Evolutionary conservation across 2,888 invertebrate genomes (phyloP), one percentile per base, ranked within the genome.

Genomic region (Synanthedon formicaeformis): DNA sequence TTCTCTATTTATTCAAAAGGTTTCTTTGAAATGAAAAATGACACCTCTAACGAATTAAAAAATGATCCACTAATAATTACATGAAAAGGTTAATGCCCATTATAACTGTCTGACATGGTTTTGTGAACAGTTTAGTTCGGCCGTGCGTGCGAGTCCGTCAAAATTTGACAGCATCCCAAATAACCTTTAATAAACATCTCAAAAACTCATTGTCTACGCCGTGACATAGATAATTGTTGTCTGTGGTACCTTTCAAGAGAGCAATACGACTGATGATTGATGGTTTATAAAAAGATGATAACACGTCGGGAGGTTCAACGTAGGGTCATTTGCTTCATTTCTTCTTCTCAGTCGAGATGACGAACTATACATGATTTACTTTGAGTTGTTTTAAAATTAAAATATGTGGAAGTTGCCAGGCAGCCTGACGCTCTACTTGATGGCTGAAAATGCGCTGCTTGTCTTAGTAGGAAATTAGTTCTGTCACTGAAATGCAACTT

Each of bases 211-310:
- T 23, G 49, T 49, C 49, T 16, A 16, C 18, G 16, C 16, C 49
- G 49, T 49, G 49, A 49, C 49, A 49, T 23, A 49, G 16, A 16
- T 49, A 49, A 49, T 49, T 49, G 49, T 23, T 49, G 23, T 49
- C 49, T 49, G 18, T 49, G 49, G 49, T 49, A 16, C 16, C 49
- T 49, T 49, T 49, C 49, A 18, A 18, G 49, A 49, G 23, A 49
- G 49, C 23, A 49, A 49, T 49, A 18, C 23, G 49, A 12, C 18
- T 49, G n/a, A 13, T 53, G 50, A 53, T 53, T 45, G 53, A 53
- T 50, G 52, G 52, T 50, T 53, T 50, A 49, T 52, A 11, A 52
- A 50, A 41, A 18, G 50, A 13, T 45, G 14, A 45, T 45, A 45
- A n/a, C 45, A 45, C 45, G 45, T 45, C 45, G 8, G n/a, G 8